Evolutionary conservation across 2,888 invertebrate species (phyloP).

Genomic region (Amphipoea oculea): DNA sequence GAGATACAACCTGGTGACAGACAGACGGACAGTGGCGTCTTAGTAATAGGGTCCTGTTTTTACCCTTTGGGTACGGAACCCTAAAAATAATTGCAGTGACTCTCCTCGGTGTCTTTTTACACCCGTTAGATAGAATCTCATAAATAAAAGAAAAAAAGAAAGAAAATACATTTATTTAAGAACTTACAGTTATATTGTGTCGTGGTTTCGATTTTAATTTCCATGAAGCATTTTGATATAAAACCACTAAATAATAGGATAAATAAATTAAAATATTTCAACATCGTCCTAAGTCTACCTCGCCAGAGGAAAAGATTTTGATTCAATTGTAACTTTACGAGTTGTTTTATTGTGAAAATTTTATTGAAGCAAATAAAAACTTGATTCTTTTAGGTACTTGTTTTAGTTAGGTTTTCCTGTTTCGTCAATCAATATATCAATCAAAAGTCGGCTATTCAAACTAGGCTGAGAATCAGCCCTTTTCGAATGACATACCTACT

Average conservation of each 20-base stretch:
- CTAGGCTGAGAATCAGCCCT: too few species aligned
- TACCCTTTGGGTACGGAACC: too few species aligned
- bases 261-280: constrained; percentile 29
- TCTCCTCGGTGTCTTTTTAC: too few species aligned
- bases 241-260: constrained; percentile 25
- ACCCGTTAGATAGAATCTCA: too few species aligned
- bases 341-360: constrained; percentile 33
- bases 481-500: neutral
- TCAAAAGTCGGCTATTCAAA: neutral
- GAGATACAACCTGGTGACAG: too few species aligned
- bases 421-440: neutral
- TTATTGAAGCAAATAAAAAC: constrained; percentile 53
- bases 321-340: constrained; percentile 42
- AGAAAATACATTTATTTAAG: too few species aligned
- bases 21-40: too few species aligned
- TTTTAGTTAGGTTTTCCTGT: neutral
- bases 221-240: too few species aligned
- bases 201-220: too few species aligned
- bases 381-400: constrained; percentile 7
- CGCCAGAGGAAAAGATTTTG: neutral
- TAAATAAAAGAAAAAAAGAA: neutral
- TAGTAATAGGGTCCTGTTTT: too few species aligned
- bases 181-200: neutral
- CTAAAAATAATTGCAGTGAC: too few species aligned
- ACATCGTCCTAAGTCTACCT: constrained; percentile 22